Evolutionary conservation across 2,888 invertebrate species (phyloP).

Genomic region (Tortricodes alternella): DNA sequence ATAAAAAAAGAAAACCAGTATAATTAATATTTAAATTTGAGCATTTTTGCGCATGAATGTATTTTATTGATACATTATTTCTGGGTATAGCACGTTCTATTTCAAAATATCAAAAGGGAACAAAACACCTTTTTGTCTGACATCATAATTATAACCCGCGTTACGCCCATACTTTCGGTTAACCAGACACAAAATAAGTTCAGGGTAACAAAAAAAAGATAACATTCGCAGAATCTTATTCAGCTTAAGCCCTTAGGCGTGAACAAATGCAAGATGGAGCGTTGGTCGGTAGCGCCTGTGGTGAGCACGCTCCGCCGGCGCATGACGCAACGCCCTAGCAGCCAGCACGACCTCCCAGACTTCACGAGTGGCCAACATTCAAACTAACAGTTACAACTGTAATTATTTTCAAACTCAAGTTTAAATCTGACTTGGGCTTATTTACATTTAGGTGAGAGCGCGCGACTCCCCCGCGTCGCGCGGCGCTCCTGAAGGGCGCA

Average conservation of each 20-base stretch:
- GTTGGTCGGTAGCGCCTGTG: slow-evolving; percentile 53
- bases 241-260: not conserved
- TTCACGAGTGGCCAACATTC: slow-evolving; percentile 61
- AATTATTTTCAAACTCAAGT: slow-evolving; percentile 49
- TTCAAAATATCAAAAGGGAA: too few relatives aligned
- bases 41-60: too few relatives aligned
- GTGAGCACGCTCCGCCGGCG: slow-evolving; percentile 65
- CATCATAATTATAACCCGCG: too few relatives aligned
- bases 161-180: too few relatives aligned
- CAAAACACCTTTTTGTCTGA: too few relatives aligned
- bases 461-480: slow-evolving; percentile 59
- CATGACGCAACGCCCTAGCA: slow-evolving; percentile 69
- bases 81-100: too few relatives aligned
- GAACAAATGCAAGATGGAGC: slow-evolving; percentile 68
- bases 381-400: slow-evolving; percentile 46
- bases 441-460: slow-evolving; percentile 57
- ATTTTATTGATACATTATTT: too few relatives aligned
- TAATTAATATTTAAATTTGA: too few relatives aligned
- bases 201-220: too few relatives aligned
- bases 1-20: too few relatives aligned
- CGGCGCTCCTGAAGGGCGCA: slow-evolving; percentile 70
- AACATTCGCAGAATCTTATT: too few relatives aligned
- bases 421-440: slow-evolving; percentile 41
- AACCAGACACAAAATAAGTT: too few relatives aligned
- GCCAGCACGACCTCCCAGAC: slow-evolving; percentile 64